These are phyloP conservation scores for Sinella curviseta DNA, from an alignment of 1,140 invertebrate species.

Conservation along the genomic window DNA sequence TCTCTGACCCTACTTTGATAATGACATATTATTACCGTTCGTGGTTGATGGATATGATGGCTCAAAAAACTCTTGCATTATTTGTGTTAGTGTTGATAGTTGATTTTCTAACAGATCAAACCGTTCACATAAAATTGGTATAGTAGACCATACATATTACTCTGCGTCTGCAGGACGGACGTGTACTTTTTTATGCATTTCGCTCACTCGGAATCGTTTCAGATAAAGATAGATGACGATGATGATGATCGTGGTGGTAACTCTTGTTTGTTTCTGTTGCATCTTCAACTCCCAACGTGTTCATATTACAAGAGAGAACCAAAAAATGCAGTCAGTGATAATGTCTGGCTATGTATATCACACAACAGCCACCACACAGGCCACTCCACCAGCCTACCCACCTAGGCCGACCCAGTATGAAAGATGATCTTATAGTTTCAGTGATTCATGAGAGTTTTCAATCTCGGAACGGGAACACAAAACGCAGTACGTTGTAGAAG, in stretches of 20 bases:
- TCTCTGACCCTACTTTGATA: conserved; percentile 1
- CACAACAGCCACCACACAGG: no score
- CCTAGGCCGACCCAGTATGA: neutral
- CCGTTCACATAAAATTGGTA: neutral
- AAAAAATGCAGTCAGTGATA: no score
- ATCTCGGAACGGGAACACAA: no score
- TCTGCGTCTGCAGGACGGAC: no score
- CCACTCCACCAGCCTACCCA: no score
- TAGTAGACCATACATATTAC: neutral
- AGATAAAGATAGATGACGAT: no score
- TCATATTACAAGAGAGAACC: neutral
- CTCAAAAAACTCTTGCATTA: neutral
- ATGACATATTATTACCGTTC: neutral
- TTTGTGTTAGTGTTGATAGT: neutral
- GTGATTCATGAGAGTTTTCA: neutral
- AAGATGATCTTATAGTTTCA: neutral
- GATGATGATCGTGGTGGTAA: no score
- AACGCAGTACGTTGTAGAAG: no score
- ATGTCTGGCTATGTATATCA: no score
- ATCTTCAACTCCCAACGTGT: neutral
- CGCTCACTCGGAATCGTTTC: no score
- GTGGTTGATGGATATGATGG: conserved; percentile 3
- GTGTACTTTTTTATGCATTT: no score
- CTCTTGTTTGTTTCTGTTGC: neutral
- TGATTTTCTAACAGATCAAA: neutral